Evolutionary conservation across 2,888 invertebrate genomes (phyloP), one percentile per base, ranked within the genome.

Genomic region (Mesorhabditis belari): DNA sequence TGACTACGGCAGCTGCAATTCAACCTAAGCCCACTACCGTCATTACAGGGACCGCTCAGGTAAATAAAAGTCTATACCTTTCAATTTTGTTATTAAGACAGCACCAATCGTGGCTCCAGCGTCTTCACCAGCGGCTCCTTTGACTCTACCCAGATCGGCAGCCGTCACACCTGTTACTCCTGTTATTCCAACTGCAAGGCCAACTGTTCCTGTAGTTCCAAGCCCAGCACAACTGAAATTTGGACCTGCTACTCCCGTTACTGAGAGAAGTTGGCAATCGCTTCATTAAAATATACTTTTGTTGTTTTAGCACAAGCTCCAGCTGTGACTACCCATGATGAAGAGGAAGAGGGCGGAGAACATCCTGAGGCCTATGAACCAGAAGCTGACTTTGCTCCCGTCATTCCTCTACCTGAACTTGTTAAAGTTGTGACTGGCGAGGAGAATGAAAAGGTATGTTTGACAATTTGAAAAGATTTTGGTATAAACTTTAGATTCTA

Each of bases 281-380:
- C 35, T 17, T 9, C 35, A 12, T 17, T 17, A 17, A 35, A 35
- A 9, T 6, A 9, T 35, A 12, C 35, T 35, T 35, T n/a, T n/a
- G n/a, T n/a, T n/a, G n/a, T n/a, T n/a, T n/a, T n/a, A n/a, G n/a
- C n/a, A n/a, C n/a, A n/a, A 9, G 35, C 9, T 9, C 6, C 35
- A 17, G 9, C 35, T 35, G 35, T 17, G 12, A 23, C 51, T 50
- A 23, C 2, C 21, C 51, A 6, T 50, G 57, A 63, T 2, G 66
- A 64, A 4, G 66, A 66, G 5, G n/a, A n/a, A n/a, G 51, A 50
- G 19, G 51, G 21, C 21, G 61, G 53, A n/a, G 61, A 54, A 12
- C 9, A 49, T 5, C 59, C 57, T 2, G 69, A 69, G 29, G 69
- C 67, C 35, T 69, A 61, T 44, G 73, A 71, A 35, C 67, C 35